Evolutionary conservation across 2,888 invertebrate species (phyloP).

Genomic region (Chymomyza procnemis): DNA sequence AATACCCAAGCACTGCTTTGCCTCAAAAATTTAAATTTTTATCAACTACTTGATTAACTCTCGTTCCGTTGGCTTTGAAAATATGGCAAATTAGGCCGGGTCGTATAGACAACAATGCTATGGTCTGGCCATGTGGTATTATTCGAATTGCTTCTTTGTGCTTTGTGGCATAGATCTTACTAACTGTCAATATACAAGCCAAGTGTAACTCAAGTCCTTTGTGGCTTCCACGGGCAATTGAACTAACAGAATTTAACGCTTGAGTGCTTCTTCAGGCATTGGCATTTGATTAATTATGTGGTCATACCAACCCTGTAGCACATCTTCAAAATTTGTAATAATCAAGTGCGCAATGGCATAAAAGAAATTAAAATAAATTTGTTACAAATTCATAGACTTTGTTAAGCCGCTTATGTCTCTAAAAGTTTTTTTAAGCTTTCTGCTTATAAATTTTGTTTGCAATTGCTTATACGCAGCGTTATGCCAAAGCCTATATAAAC

Average conservation of each 20-base stretch:
- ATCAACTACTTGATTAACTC: not conserved
- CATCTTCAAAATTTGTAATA: not conserved
- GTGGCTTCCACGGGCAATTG: not conserved
- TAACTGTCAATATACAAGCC: not conserved
- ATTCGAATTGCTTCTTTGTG: not conserved
- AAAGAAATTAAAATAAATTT: not conserved
- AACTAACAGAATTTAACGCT: not conserved
- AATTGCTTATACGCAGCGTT: constrained; percentile 13
- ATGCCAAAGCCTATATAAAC: not conserved
- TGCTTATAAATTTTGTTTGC: not conserved
- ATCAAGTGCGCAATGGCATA: too few species aligned
- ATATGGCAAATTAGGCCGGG: not conserved
- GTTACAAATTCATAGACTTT: not conserved
- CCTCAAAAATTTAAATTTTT: too few species aligned
- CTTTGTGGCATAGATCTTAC: not conserved
- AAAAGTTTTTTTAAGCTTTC: not conserved
- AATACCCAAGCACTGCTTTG: too few species aligned
- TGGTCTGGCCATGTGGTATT: not conserved
- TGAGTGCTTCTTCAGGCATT: not conserved
- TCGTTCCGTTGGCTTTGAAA: not conserved
- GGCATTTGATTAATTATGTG: not conserved
- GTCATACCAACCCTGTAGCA: not conserved
- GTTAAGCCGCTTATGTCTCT: not conserved
- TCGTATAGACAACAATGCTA: not conserved
- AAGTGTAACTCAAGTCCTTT: not conserved